Percentiles rank a stretch among this genome's conserved stretches.
These are phyloP conservation scores for Drymodes brunneopygia DNA, from an alignment of 2,113 vertebrate species.

Conservation along the genomic window DNA sequence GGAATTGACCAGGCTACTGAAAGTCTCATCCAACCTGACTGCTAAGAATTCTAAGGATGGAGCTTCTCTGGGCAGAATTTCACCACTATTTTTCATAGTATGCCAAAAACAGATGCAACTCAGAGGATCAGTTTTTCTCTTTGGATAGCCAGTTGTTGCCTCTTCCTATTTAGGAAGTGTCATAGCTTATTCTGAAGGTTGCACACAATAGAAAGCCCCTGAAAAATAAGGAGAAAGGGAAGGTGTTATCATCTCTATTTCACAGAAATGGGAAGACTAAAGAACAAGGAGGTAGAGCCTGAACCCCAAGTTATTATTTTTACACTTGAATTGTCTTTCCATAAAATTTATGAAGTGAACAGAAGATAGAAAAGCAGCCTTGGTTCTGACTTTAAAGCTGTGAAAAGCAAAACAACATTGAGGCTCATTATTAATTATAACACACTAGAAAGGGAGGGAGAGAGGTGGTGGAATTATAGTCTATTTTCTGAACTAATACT, in stretches of 20 bases:
- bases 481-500: constrained; percentile 60
- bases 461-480: background rate
- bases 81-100: background rate
- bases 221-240: background rate
- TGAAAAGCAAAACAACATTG: background rate
- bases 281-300: background rate
- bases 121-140: background rate
- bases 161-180: background rate
- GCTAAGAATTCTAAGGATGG: background rate
- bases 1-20: background rate
- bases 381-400: background rate
- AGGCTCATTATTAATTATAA: constrained; percentile 43
- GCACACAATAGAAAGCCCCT: fast-evolving
- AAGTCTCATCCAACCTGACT: fast-evolving
- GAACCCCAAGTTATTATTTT: background rate
- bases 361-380: background rate
- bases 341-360: background rate
- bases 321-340: background rate
- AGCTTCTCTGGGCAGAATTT: background rate
- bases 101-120: background rate
- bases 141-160: background rate
- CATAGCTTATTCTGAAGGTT: background rate
- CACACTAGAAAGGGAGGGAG: background rate
- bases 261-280: background rate
- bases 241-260: background rate